Evolutionary conservation across 2,888 invertebrate species (phyloP).

Genomic region (Calephelis perditalis): DNA sequence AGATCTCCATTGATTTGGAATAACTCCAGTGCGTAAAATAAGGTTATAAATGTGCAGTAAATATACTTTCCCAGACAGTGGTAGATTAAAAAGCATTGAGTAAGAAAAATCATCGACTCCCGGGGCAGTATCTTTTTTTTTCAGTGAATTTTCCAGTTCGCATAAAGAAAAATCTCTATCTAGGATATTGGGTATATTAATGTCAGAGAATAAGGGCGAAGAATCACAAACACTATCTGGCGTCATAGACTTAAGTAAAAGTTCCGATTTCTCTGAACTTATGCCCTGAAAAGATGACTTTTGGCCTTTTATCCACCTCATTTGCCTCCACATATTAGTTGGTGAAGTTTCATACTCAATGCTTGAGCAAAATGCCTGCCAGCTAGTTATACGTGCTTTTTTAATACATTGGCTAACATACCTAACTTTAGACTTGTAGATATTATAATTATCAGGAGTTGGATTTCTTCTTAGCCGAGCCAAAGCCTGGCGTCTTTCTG

Average conservation of each 20-base stretch:
- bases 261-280: background rate
- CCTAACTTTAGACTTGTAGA: background rate
- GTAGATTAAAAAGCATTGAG: constrained; percentile 4
- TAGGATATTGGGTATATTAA: background rate
- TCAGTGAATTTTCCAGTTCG: background rate
- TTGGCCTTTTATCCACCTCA: background rate
- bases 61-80: no score
- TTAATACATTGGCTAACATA: background rate
- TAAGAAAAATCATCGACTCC: background rate
- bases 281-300: background rate
- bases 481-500: constrained; percentile 3
- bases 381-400: background rate
- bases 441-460: background rate
- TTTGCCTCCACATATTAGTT: background rate
- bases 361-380: background rate
- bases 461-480: background rate
- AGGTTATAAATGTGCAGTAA: no score
- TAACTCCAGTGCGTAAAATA: no score
- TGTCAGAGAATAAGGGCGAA: background rate
- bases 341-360: constrained; percentile 4
- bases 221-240: background rate
- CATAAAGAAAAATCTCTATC: background rate
- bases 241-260: constrained; percentile 7
- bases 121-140: background rate
- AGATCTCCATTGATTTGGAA: no score